Evolutionary conservation across 2,888 invertebrate genomes (phyloP).

Genomic region (Folsomia manolachei): DNA sequence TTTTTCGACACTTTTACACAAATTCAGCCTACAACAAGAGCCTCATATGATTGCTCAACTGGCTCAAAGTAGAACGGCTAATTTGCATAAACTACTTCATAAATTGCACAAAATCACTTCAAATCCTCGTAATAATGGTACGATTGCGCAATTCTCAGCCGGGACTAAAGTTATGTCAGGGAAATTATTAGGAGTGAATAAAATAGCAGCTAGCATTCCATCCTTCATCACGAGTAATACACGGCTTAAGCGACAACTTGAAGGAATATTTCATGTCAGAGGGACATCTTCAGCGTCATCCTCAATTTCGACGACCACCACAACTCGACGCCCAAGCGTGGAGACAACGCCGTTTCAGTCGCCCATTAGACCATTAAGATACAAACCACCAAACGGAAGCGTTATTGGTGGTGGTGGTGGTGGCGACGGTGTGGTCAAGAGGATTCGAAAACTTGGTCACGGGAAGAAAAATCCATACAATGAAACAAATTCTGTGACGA

Average conservation of each 20-base stretch:
- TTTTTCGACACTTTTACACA: not conserved
- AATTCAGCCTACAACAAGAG: not conserved
- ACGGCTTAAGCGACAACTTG: slow-evolving; percentile 13
- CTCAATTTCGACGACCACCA: not conserved
- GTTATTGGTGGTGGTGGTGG: too few species aligned
- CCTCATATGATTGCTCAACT: not conserved
- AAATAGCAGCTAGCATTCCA: not conserved
- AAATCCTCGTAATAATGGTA: not conserved
- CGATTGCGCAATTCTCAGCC: not conserved
- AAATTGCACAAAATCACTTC: not conserved
- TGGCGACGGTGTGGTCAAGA: not conserved
- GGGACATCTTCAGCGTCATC: not conserved
- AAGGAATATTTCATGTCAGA: slow-evolving; percentile 17
- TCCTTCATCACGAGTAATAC: not conserved
- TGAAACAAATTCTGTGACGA: not conserved
- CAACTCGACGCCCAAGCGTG: not conserved
- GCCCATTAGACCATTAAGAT: not conserved
- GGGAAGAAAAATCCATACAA: not conserved
- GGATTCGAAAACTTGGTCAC: not conserved
- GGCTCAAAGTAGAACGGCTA: slow-evolving; percentile 8
- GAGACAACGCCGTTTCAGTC: not conserved
- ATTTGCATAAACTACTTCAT: not conserved
- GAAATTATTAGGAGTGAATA: not conserved
- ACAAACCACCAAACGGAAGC: not conserved
- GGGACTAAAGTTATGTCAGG: not conserved